Conservation (phyloP, 2,113 vertebrate species). For the Anser cygnoides region DNA sequence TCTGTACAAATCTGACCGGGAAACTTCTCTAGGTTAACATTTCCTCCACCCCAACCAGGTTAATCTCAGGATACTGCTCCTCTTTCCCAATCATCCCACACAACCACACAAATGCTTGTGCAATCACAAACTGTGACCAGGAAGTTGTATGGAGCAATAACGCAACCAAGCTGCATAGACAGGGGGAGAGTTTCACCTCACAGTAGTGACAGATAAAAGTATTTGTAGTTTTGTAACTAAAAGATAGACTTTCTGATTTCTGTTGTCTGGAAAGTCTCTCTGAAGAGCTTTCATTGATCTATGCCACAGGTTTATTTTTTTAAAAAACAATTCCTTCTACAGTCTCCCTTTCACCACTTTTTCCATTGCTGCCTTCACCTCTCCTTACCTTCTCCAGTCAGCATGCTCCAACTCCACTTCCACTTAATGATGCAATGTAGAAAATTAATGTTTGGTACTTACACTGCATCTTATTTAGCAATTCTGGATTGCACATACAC, state of each 20-base stretch:
- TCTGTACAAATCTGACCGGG: neutral
- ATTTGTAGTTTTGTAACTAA: neutral
- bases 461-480: neutral
- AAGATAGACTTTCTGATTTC: neutral
- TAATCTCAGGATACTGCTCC: neutral
- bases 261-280: neutral
- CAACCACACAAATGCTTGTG: neutral
- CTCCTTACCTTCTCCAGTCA: neutral
- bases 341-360: neutral
- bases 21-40: neutral
- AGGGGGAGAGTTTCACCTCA: neutral
- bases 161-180: fast-evolving
- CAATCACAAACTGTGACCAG: neutral
- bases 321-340: neutral
- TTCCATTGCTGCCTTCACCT: neutral
- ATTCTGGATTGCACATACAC: neutral
- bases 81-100: neutral
- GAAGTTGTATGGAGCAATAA: neutral
- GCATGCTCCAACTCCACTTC: neutral
- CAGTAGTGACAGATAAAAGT: neutral
- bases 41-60: neutral
- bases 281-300: neutral
- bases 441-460: neutral
- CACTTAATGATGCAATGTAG: neutral
- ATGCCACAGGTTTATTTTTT: neutral